These are phyloP conservation scores for Phalangium opilio DNA, from an alignment of 2,888 invertebrate genomes.

Conservation along the genomic window DNA sequence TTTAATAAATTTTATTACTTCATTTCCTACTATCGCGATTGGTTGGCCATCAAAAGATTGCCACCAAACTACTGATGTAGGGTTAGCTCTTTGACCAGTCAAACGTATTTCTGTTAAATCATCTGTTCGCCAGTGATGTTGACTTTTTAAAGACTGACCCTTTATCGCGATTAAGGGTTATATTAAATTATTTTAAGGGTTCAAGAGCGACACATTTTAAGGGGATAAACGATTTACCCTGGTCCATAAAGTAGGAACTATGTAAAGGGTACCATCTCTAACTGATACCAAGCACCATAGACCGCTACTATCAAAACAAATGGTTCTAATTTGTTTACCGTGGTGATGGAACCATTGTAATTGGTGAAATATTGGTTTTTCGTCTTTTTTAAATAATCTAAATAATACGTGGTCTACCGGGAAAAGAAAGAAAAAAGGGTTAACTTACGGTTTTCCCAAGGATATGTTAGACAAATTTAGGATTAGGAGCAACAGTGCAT, in stretches of 20 bases:
- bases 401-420: too few species aligned
- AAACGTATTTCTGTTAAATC: constrained; percentile 16
- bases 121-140: constrained; percentile 12
- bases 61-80: constrained; percentile 29
- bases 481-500: too few species aligned
- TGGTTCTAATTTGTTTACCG: constrained; percentile 18
- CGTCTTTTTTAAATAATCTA: too few species aligned
- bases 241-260: constrained; percentile 44
- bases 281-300: constrained; percentile 50
- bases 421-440: too few species aligned
- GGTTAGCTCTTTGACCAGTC: constrained; percentile 16
- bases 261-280: constrained; percentile 43
- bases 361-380: constrained; percentile 15
- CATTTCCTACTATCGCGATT: constrained; percentile 19
- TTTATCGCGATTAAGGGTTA: constrained; percentile 1
- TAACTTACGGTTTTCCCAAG: too few species aligned
- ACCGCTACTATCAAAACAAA: constrained; percentile 71
- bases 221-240: constrained; percentile 28
- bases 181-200: too few species aligned
- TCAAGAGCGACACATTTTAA: too few species aligned
- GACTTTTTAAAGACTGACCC: constrained; percentile 7
- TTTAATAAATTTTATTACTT: constrained; percentile 8
- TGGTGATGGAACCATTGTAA: constrained; percentile 17
- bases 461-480: too few species aligned
- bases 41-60: constrained; percentile 27